These are phyloP conservation scores for Galeruca laticollis DNA, from an alignment of 2,888 invertebrate species.

Conservation along the genomic window DNA sequence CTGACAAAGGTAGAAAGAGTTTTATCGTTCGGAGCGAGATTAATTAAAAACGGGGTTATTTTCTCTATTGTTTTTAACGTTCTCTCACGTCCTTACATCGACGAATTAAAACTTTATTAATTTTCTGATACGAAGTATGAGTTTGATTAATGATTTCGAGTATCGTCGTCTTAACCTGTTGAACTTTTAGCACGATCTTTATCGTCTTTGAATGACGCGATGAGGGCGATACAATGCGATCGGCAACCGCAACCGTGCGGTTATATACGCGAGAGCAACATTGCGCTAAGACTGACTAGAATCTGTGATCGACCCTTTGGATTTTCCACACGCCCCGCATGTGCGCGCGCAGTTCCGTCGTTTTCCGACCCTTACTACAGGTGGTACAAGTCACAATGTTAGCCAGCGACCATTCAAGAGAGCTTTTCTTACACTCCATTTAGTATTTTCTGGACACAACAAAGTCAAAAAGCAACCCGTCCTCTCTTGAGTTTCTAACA, in stretches of 20 bases:
- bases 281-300: constrained; percentile 64
- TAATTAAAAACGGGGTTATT: constrained; percentile 48
- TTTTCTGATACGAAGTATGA: constrained; percentile 5
- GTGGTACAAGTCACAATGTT: constrained; percentile 59
- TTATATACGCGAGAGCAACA: constrained; percentile 64
- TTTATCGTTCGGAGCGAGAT: constrained; percentile 44
- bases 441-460: constrained; percentile 45
- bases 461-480: constrained; percentile 46
- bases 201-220: constrained; percentile 43
- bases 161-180: constrained; percentile 56
- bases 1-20: constrained; percentile 1
- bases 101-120: constrained; percentile 34
- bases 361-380: constrained; percentile 61
- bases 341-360: constrained; percentile 58
- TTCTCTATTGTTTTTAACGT: constrained; percentile 47
- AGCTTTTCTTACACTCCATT: constrained; percentile 44
- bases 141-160: constrained; percentile 25
- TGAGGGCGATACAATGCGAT: constrained; percentile 58
- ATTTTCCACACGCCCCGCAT: constrained; percentile 59
- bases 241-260: constrained; percentile 57
- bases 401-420: constrained; percentile 42
- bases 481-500: constrained; percentile 28
- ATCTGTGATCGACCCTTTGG: constrained; percentile 61
- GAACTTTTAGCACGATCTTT: constrained; percentile 49
- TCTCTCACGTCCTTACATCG: constrained; percentile 32